Evolutionary conservation across 2,888 invertebrate genomes (phyloP), one percentile per base, ranked within the genome.

Genomic region (Phyllotreta striolata): DNA sequence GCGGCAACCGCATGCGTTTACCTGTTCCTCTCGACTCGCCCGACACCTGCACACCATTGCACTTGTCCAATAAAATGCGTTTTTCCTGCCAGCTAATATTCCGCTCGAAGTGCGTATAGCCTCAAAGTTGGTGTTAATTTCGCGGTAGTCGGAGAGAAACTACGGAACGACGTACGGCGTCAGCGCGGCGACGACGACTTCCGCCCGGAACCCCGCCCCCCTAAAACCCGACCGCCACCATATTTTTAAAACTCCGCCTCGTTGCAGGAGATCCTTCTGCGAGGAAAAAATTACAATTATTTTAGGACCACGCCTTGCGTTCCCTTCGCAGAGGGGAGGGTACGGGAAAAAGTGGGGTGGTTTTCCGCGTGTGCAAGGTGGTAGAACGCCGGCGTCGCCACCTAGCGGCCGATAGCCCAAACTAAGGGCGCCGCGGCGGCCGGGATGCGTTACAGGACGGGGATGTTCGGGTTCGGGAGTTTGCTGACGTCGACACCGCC

Each of bases 191-290:
- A 70, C 74, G 75, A 69, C 69, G 61, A 77, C 75, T 78, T 77
- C 77, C 78, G 78, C 74, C 78, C 77, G 77, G 79, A 78, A 78
- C 78, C 76, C 71, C 72, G 70, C 71, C 73, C 78, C 77, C 75
- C 73, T 57, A 14, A 72, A 72, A 75, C 73, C 73, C 73, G 72
- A 69, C 72, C 75, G 75, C 74, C 70, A 73, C 77, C 76, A 78
- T 78, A 77, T 79, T 79, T 79, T 78, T 78, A 76, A 76, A 78
- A 78, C 80, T 77, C 79, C 80, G 79, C 80, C 80, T 79, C 72
- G 72, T 70, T 67, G 71, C 71, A 71, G 74, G 72, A 58, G 58
- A 63, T 63, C 63, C 52, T 73, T 44, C 43, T 54, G n/a, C 75
- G 73, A 72, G 73, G 75, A 79, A 80, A 78, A 80, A 78, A 74